Percentiles rank a stretch among this genome's conserved stretches.
Conservation (phyloP, 2,113 vertebrate genomes). For the Garra rufa region DNA sequence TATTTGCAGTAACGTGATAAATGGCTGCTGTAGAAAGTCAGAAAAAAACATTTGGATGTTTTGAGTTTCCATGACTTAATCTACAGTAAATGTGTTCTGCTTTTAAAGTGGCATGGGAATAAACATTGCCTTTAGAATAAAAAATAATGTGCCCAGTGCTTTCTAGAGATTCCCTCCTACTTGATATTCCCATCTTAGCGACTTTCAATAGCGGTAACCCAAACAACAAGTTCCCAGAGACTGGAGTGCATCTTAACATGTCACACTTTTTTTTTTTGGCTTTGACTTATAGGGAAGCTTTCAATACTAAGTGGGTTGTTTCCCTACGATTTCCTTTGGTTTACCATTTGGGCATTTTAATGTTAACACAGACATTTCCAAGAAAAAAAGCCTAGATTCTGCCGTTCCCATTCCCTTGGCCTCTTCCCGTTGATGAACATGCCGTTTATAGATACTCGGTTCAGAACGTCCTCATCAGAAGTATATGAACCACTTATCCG, state of each 20-base stretch:
- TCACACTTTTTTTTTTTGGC: constrained; percentile 44
- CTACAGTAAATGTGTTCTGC: constrained; percentile 2
- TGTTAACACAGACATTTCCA: constrained; percentile 30
- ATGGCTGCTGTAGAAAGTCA: neutral
- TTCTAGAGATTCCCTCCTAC: constrained; percentile 59
- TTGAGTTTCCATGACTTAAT: constrained; percentile 16
- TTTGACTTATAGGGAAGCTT: constrained; percentile 40
- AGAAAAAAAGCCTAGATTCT: constrained; percentile 19
- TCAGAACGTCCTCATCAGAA: constrained; percentile 43
- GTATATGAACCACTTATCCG: constrained; percentile 21
- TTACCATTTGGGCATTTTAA: constrained; percentile 43
- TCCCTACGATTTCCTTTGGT: neutral
- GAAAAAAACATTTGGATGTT: neutral
- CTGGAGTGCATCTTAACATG: constrained; percentile 55
- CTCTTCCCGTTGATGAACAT: constrained; percentile 64
- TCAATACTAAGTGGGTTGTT: constrained; percentile 24
- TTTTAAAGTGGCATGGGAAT: constrained; percentile 37
- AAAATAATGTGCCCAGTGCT: constrained; percentile 53
- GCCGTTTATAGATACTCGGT: neutral
- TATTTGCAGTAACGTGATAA: neutral
- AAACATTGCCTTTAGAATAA: constrained; percentile 17
- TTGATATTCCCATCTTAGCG: constrained; percentile 72
- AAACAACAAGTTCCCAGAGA: constrained; percentile 66
- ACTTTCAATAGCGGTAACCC: constrained; percentile 70
- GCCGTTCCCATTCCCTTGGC: constrained; percentile 13